These are phyloP conservation scores for Drosophila mimica DNA, from an alignment of 2,888 invertebrate species.

Conservation along the genomic window DNA sequence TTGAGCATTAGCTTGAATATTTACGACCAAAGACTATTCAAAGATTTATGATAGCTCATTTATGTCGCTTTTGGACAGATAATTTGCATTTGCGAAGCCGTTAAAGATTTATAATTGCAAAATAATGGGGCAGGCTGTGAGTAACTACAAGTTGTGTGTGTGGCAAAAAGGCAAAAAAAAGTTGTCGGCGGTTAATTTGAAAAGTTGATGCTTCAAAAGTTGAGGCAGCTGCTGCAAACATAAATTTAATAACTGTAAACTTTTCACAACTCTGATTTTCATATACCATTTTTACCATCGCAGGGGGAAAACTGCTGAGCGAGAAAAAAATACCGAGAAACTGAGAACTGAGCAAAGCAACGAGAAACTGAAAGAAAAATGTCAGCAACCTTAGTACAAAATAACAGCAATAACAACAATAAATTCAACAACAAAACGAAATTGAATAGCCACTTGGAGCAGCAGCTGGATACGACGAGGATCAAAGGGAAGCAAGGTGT, in stretches of 20 bases:
- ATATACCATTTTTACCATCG: background rate
- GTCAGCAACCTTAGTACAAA: conserved; percentile 77
- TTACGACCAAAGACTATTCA: conserved; percentile 19
- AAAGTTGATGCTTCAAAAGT: conserved; percentile 48
- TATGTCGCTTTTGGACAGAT: conserved; percentile 44
- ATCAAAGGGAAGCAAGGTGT: conserved; percentile 25
- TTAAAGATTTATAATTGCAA: conserved; percentile 74
- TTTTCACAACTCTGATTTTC: background rate
- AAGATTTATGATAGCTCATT: conserved; percentile 42
- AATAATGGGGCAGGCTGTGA: conserved; percentile 52
- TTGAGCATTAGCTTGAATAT: background rate
- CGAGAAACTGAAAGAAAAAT: conserved; percentile 52
- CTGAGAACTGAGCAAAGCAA: conserved; percentile 7
- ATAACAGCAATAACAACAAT: conserved; percentile 12
- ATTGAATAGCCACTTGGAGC: conserved; percentile 37
- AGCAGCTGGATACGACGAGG: conserved; percentile 7
- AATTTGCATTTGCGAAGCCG: conserved; percentile 68
- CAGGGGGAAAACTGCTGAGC: conserved; percentile 28
- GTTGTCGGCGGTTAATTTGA: conserved; percentile 52
- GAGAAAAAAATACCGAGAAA: conserved; percentile 1
- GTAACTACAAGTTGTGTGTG: conserved; percentile 10
- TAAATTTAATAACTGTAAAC: conserved; percentile 14
- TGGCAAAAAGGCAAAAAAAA: conserved; percentile 29
- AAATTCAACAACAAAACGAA: conserved; percentile 32
- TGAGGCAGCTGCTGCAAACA: conserved; percentile 30